Conservation (phyloP, 2,113 vertebrate species). For the Rhinopithecus roxellana region DNA sequence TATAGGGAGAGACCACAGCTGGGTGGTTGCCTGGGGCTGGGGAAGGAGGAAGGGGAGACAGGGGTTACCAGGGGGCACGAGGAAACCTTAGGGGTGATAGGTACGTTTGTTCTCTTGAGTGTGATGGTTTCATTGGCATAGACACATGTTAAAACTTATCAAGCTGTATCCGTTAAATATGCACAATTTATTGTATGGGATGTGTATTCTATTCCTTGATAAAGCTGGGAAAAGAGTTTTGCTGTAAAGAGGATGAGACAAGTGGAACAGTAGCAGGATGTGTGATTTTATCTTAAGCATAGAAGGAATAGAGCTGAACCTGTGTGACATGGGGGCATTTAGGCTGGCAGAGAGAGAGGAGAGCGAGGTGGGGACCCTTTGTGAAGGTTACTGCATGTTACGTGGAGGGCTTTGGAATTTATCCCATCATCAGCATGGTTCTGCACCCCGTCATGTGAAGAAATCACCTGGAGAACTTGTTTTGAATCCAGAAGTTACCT, state of each 20-base stretch:
- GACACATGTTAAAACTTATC: not conserved
- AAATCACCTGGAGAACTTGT: not conserved
- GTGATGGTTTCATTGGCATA: not conserved
- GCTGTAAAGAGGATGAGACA: not conserved
- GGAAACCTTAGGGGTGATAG: not conserved
- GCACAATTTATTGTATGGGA: not conserved
- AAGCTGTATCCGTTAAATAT: not conserved
- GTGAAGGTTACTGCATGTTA: not conserved
- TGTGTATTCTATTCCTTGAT: not conserved
- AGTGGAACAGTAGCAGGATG: not conserved
- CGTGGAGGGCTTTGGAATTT: not conserved
- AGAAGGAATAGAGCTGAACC: not conserved
- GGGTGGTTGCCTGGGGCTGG: not conserved
- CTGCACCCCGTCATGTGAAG: not conserved
- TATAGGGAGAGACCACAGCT: not conserved
- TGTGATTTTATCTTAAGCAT: not conserved
- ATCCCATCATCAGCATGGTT: fast-evolving
- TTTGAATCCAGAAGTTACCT: not conserved
- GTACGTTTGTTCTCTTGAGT: not conserved
- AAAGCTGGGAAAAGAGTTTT: not conserved
- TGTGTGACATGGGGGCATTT: fast-evolving
- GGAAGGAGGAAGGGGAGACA: too few species aligned
- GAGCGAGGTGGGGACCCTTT: not conserved
- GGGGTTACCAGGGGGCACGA: not conserved
- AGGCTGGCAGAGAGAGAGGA: not conserved